Evolutionary conservation across 2,113 vertebrate species (phyloP), one percentile per base, ranked within the genome.

Genomic region (Ctenodactylus gundi): DNA sequence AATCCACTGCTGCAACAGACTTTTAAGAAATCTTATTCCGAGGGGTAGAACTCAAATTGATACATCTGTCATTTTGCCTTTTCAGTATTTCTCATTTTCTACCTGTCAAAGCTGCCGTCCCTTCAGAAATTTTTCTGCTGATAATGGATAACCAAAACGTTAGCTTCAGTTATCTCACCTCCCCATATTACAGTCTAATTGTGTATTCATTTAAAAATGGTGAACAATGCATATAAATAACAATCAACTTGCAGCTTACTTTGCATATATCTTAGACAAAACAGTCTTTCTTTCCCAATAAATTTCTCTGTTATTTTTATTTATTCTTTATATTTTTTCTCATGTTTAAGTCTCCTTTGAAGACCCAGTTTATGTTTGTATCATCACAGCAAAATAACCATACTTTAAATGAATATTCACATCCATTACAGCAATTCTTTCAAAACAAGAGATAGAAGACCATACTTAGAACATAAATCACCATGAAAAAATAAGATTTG

Each of bases 231-330:
- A 4, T 1, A 18, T 27, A 29, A 73, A 77, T 81, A 64, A 87
- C 96, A 91, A 20, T 18, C 72, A 76, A 94, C 1, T 70, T 90
- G 55, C 88, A 70, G 29, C 21, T 39, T 94, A 41, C 55, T 86
- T 86, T 86, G 36, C 41, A 84, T 82, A 49, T 34, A 91, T 70
- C 0, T 67, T 95, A 93, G 75, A 93, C 75, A 77, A 95, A 95
- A 78, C 18, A 95, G 53, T 85, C 1, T 49, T 73, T 65, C n/a
- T n/a, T 76, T 41, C 12, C 41, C n/a, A 93, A 68, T 57, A 76
- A 57, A 60, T 90, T 76, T 53, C 77, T 29, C 75, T 27, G 76
- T 27, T 18, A 20, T 75, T 95, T 94, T 65, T 17, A 25, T n/a
- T 94, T 93, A 57, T 44, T 87, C 8, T 14, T 91, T 83, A n/a